Evolutionary conservation across 2,113 vertebrate species (phyloP), one percentile per base, ranked within the genome.

Genomic region (Sciurus niger): DNA sequence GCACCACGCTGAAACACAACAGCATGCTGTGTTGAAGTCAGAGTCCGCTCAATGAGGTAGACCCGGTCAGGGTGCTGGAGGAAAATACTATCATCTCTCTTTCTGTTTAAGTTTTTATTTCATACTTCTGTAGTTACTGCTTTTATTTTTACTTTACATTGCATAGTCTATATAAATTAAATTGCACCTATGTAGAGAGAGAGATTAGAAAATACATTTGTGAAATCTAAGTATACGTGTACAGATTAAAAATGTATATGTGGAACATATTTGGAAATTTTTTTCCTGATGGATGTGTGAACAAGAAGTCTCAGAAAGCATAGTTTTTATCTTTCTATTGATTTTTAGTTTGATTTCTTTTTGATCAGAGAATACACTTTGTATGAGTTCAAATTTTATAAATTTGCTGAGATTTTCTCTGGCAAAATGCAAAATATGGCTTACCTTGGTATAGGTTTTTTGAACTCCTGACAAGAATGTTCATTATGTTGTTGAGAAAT

Each of bases 321-420:
- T 51, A 11, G 9, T 40, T 72, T 72, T 78, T 72, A 32, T 40
- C 3, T 40, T 40, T 4, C 40, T 40, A 40, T 40, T 74, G 25
- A n/a, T 67, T 87, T 91, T 34, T 90, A 74, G 10, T 90, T 82
- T 90, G 43, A 17, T 93, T 94, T 34, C 67, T 67, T 10, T 94
- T 86, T 85, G 43, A 17, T 93, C 4, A 63, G 20, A 90, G 32
- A 14, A 78, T 2, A 72, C 6, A 14, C 4, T 40, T 25, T 22
- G 18, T 40, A 58, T 58, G 32, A 72, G 72, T 85, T 85, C 34
- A 85, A 40, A 72, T 85, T 40, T 43, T 90, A 53, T n/a, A 82
- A 93, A 68, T 68, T 92, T 85, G 24, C 9, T 85, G 14, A 37
- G 43, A 1, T 46, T 92, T 72, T 16, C 40, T 43, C 70, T 83